Conservation (phyloP, 1,140 invertebrate species). For the Ditylenchus dipsaci region DNA sequence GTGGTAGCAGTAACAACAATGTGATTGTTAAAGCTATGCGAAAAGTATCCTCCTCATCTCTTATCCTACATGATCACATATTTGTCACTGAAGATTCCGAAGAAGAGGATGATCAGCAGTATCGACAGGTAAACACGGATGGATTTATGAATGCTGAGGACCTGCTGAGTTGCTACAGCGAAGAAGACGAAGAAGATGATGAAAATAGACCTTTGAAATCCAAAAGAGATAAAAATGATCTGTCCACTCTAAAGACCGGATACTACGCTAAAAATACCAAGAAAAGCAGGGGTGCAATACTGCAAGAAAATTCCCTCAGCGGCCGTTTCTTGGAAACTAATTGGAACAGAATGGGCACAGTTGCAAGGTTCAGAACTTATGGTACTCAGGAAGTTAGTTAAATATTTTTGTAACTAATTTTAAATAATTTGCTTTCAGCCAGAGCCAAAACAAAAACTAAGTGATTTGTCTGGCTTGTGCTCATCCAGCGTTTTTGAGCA, state of each 20-base stretch:
- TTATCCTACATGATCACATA: neutral
- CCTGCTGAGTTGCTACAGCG: conserved; percentile 7
- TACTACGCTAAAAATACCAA: neutral
- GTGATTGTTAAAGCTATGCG: neutral
- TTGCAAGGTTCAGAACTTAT: conserved; percentile 27
- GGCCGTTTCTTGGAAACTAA: conserved; percentile 23
- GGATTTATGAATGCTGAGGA: neutral
- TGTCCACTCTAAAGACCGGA: neutral
- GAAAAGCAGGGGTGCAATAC: neutral
- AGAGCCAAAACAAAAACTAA: conserved; percentile 25
- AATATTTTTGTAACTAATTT: conserved; percentile 9
- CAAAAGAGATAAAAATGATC: neutral
- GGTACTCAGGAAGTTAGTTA: conserved; percentile 12
- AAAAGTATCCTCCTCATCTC: neutral
- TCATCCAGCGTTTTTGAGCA: conserved; percentile 40
- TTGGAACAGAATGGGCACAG: conserved; percentile 21
- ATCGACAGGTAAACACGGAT: neutral
- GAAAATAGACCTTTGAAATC: neutral
- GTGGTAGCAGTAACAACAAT: neutral
- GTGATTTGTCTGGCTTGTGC: conserved; percentile 26
- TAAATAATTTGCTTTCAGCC: conserved; percentile 10
- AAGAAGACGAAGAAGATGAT: conserved; percentile 17
- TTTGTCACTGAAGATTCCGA: neutral
- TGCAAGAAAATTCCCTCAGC: neutral
- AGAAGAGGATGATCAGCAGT: neutral